Conservation (phyloP, 2,113 vertebrate species). For the Papio anubis region DNA sequence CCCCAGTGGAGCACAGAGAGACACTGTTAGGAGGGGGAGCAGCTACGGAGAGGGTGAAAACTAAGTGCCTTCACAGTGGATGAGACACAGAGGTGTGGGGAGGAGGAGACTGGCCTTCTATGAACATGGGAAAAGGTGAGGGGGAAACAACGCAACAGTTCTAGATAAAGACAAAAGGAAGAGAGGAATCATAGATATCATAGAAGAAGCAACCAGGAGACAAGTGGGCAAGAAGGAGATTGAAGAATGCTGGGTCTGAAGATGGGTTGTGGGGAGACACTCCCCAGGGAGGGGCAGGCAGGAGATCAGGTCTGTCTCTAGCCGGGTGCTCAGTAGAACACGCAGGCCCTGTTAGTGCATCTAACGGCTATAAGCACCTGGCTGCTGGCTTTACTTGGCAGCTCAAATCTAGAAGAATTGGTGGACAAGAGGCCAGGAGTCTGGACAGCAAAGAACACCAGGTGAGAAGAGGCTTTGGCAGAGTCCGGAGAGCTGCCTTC, state of each 20-base stretch:
- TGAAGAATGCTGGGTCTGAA: background rate
- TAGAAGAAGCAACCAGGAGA: rapidly evolving
- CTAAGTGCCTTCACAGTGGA: rapidly evolving
- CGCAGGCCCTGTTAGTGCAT: background rate
- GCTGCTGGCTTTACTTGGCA: background rate
- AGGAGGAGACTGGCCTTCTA: background rate
- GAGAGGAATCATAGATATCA: background rate
- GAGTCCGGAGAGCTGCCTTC: background rate
- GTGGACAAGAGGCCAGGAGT: background rate
- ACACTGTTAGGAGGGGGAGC: rapidly evolving
- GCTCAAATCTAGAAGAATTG: background rate
- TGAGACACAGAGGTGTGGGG: background rate
- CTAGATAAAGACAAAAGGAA: background rate
- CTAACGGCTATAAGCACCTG: background rate
- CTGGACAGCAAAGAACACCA: background rate
- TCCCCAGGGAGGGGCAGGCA: background rate
- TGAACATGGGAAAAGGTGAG: background rate
- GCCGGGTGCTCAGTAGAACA: background rate
- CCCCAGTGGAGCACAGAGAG: rapidly evolving
- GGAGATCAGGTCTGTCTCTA: background rate
- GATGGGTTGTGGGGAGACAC: background rate
- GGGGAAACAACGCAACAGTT: background rate
- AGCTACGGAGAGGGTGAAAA: rapidly evolving
- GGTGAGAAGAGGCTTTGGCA: too few relatives aligned
- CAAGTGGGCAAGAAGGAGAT: background rate